Base-by-base conservation (phyloP, 1,140 invertebrate genomes). In the Leptinotarsa defecta region DNA sequence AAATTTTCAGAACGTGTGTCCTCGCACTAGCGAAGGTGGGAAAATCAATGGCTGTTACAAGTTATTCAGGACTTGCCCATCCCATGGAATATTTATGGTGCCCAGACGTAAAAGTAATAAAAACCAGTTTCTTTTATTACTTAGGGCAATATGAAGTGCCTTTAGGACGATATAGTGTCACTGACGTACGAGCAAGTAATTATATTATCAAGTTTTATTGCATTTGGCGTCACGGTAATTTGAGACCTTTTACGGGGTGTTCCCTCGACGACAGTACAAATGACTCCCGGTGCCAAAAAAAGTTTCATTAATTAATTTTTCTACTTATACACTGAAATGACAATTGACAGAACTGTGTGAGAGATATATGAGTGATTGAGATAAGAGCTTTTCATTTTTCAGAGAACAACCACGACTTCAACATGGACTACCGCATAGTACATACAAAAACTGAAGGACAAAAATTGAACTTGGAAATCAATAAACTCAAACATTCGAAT, bases 191-290 rank as follows among this genome's bases (percentile, higher is more conserved):
- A 57, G 15, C 52, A 57, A 57, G 52, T 57, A 17, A 57, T 57
- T 57, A 57, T 57, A 57, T 57, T n/a, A 57, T 57, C 52, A 57
- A 57, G 52, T 57, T 57, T 57, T 57, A 57, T 57, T 57, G 52
- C 52, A 15, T 57, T 57, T 17, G n/a, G 4, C 52, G 52, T 57
- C 52, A 57, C n/a, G n/a, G 52, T 57, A 57, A 57, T 57, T 17
- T 19, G 15, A 57, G 4, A 57, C n/a, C 0, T 57, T 19, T 57
- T 57, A 57, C 52, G n/a, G 52, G 52, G 52, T 15, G 52, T 57
- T 57, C 52, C 8, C 34, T 11, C 34, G 34, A 43, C 34, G 8
- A 43, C 34, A 43, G 34, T 43, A 11, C 34, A 43, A 43, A 43
- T 43, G 34, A 43, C 0, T 11, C 8, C 34, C 34, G 34, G 34